Conservation (phyloP, 2,797 vertebrate genomes). For the Hydrocynus forskahlii region DNA sequence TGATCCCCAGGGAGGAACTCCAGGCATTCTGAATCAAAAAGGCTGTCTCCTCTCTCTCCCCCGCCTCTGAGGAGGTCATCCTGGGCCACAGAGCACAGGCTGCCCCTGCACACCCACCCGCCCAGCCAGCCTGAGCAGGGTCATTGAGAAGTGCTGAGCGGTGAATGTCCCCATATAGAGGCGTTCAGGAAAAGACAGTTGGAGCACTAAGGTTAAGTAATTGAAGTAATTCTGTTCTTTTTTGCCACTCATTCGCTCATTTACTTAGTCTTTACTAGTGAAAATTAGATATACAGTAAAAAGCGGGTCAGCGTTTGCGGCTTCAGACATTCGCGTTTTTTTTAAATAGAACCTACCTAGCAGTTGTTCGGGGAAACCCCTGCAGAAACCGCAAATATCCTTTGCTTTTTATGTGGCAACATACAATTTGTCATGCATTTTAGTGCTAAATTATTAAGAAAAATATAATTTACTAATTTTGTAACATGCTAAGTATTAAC, state of each 20-base stretch:
- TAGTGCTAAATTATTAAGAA: too few species aligned
- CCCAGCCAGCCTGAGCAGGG: not conserved
- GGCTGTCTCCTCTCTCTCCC: not conserved
- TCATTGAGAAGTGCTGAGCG: not conserved
- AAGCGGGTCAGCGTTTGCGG: too few species aligned
- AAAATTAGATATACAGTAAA: too few species aligned
- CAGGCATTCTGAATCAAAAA: not conserved
- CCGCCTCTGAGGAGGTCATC: not conserved
- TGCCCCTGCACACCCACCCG: not conserved
- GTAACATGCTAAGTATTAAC: too few species aligned
- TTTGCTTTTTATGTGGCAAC: too few species aligned
- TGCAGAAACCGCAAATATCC: too few species aligned
- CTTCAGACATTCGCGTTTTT: too few species aligned
- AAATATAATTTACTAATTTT: too few species aligned
- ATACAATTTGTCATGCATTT: too few species aligned
- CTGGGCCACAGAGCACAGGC: not conserved
- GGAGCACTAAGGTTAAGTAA: constrained; percentile 20
- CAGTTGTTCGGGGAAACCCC: too few species aligned
- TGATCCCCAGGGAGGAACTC: constrained; percentile 19
- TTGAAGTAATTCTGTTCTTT: not conserved
- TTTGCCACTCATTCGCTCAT: not conserved
- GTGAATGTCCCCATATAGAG: not conserved
- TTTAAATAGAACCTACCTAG: too few species aligned
- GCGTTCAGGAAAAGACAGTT: constrained; percentile 14
- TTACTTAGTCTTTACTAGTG: not conserved